A percentile compares a stretch with the other conserved stretches of the same genome.
These are phyloP conservation scores for Glareola pratincola DNA, from an alignment of 2,113 vertebrate species.

Conservation along the genomic window DNA sequence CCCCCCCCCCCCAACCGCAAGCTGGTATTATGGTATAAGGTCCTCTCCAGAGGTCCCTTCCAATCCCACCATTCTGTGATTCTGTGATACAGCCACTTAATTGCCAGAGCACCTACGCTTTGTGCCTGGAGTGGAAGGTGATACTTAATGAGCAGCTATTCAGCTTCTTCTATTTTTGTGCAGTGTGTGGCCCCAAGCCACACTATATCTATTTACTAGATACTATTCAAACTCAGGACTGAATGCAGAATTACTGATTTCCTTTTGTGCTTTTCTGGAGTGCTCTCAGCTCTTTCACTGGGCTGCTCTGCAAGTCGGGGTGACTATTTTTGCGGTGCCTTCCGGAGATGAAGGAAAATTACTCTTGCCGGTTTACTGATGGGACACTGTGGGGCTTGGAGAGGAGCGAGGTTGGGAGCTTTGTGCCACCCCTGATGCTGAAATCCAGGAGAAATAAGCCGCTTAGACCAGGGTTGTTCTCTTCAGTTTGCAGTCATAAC, in stretches of 20 bases:
- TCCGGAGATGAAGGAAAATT: neutral
- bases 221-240: neutral
- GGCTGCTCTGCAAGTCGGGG: neutral
- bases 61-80: no score
- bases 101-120: neutral
- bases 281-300: neutral
- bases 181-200: neutral
- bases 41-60: no score
- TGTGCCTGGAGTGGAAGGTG: neutral
- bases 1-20: neutral
- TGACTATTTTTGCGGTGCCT: neutral
- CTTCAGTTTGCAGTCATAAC: neutral
- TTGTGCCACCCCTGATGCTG: neutral
- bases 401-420: neutral
- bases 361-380: neutral
- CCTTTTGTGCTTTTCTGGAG: neutral
- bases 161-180: neutral
- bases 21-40: neutral
- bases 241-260: neutral
- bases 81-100: neutral
- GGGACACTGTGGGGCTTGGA: neutral
- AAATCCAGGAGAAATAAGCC: neutral
- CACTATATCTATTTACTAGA: neutral
- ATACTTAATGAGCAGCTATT: neutral
- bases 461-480: neutral